Base-by-base conservation (phyloP, 2,113 vertebrate species). In the Tachycineta bicolor region DNA sequence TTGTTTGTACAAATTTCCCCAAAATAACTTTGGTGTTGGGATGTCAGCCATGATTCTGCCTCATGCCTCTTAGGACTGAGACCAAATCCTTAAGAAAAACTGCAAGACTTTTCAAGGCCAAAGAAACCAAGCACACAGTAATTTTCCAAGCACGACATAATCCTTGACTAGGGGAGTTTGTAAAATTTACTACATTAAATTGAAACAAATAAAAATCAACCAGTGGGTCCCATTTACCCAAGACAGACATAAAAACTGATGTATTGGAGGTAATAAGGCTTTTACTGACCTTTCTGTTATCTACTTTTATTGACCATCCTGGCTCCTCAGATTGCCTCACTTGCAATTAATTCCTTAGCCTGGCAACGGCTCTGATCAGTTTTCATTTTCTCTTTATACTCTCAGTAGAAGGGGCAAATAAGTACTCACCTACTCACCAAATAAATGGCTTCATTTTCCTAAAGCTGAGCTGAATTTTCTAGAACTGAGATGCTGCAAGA, bases 11-110 rank as follows among this genome's bases (percentile, higher is more conserved):
- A 68, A 33, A 68, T 71, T 44, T 81, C 64, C 83, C 41, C 49
- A 39, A 92, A 96, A 95, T 96, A 96, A 68, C 73, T 74, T 80
- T 49, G 71, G 85, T 88, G 13, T 67, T 81, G 90, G 94, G 92
- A 93, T 83, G 44, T 52, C 85, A 88, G 85, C 90, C 93, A 88
- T 44, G 60, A 55, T 77, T 34, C 64, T 10, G 4, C 81, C 37
- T 96, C 58, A 47, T 59, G 75, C 82, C 59, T 90, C 34, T 25
- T 11, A 83, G 47, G 56, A 56, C 22, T 53, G 83, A 81, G 49
- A 70, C n/a, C 44, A 92, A 80, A 88, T 81, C 60, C 56, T 88
- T 70, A 59, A 74, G 67, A 91, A 87, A 85, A 71, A 6, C 33
- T 31, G 46, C 31, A 86, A 86, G 62, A 52, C 25, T 69, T 93